Evolutionary conservation across 30 jellyfish, hydroid and myxozoan species (phyloP), one percentile per base, ranked within the genome.

Genomic region (Hydra vulgaris): DNA sequence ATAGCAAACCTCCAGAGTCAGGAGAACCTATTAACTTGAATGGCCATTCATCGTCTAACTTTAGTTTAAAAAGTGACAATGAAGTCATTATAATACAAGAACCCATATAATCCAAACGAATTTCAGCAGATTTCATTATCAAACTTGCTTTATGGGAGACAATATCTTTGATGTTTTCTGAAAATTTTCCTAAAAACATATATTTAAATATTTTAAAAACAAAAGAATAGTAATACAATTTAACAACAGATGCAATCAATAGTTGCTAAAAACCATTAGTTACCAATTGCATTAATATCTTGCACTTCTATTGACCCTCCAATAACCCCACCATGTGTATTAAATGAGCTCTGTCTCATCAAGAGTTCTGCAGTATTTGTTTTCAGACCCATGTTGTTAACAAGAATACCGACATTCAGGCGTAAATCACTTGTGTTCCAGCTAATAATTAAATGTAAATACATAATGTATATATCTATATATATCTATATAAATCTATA

Each of bases 31-130:
- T 40, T 16, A 68, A 68, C 8, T 68, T 23, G 17, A 78, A 23
- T 7, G 81, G 26, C 98, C 98, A 92, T 15, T 72, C 53, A 61
- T 92, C 96, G 1, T 92, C 79, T 73, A 92, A 25, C 4, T 81
- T 78, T 61, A 81, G 27, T 25, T 71, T 74, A 67, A 87, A 92
- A 15, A 86, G 89, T 26, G 96, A 74, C 21, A 92, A 40, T 0
- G 96, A 75, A 0, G 96, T 94, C 98, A 92, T 92, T 27, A 92
- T 69, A 25, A 92, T 86, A 73, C 98, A 81, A 27, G 98, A 92
- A 17, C 98, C 98, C 98, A 92, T 92, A 86, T 92, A 92, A 84
- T 92, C 98, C 21, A 92, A 79, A 56, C 98, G 75, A 74, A 87
- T 81, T 75, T 92, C 98, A 1, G 89, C 96, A 19, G 88, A 84